Evolutionary conservation across 2,113 vertebrate species (phyloP).

Genomic region (Xiphophorus maculatus): DNA sequence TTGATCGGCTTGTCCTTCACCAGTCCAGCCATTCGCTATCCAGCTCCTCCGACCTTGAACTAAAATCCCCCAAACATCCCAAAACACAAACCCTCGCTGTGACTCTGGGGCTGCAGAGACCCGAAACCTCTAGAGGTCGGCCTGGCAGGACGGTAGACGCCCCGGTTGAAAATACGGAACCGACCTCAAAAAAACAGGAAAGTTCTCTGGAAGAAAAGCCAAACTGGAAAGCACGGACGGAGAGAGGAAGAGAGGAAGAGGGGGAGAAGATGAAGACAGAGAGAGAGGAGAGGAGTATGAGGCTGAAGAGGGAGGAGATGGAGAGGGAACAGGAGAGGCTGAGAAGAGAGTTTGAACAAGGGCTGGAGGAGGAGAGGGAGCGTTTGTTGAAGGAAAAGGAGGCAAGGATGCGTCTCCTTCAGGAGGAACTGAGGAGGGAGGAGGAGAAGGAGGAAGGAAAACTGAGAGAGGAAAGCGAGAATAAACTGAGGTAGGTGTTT

Average conservation of each 20-base stretch:
- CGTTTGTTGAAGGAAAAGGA: constrained; percentile 56
- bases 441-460: constrained; percentile 76
- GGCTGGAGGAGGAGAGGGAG: constrained; percentile 54
- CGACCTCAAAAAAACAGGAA: background rate
- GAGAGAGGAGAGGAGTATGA: constrained; percentile 8
- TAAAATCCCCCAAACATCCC: background rate
- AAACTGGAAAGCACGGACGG: background rate
- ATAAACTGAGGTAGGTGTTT: constrained; percentile 80
- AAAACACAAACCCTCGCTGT: background rate
- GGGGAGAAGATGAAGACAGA: constrained; percentile 22
- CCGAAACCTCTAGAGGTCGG: constrained; percentile 69
- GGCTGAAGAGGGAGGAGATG: constrained; percentile 19
- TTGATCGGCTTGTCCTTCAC: constrained; percentile 63
- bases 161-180: constrained; percentile 1
- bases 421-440: constrained; percentile 43
- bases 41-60: constrained; percentile 42
- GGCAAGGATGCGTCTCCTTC: constrained; percentile 48
- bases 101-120: constrained; percentile 44
- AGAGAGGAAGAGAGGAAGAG: constrained; percentile 14
- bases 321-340: constrained; percentile 43
- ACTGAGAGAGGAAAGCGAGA: constrained; percentile 79
- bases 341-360: constrained; percentile 30
- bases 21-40: constrained; percentile 50
- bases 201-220: constrained; percentile 9
- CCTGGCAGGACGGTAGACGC: constrained; percentile 4